A percentile compares a stretch with the other conserved stretches of the same genome.
Conservation (phyloP, 2,113 vertebrate species). For the Planiliza haematocheilus region DNA sequence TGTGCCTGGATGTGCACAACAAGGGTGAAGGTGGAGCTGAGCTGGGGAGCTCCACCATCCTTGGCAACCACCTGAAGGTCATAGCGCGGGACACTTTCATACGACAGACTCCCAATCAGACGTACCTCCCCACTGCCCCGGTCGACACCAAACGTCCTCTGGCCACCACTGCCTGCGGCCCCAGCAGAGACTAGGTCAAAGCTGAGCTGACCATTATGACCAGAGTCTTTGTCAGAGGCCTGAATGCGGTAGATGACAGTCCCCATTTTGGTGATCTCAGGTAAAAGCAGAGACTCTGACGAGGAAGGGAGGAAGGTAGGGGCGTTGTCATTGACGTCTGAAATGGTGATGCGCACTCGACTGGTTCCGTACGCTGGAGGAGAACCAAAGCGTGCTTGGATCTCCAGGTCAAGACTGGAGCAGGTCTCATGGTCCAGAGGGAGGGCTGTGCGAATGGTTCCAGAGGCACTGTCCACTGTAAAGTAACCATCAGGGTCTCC, state of each 20-base stretch:
- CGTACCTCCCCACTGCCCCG: slow-evolving; percentile 88
- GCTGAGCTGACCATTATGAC: slow-evolving; percentile 89
- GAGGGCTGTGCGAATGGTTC: slow-evolving; percentile 87
- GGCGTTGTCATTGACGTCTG: slow-evolving; percentile 92
- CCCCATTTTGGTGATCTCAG: slow-evolving; percentile 89
- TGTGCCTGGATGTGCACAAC: slow-evolving; percentile 91
- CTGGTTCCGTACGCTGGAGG: slow-evolving; percentile 91
- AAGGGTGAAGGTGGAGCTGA: slow-evolving; percentile 91
- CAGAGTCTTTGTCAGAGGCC: slow-evolving; percentile 89
- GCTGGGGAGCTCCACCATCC: slow-evolving; percentile 89
- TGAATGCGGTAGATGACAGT: slow-evolving; percentile 88
- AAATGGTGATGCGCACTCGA: slow-evolving; percentile 87
- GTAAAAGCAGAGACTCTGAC: slow-evolving; percentile 91
- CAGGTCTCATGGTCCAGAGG: slow-evolving; percentile 92
- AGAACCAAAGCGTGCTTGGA: slow-evolving; percentile 90
- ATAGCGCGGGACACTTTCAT: slow-evolving; percentile 84
- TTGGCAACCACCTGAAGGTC: slow-evolving; percentile 88
- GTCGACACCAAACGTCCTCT: slow-evolving; percentile 88
- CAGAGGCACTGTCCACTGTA: slow-evolving; percentile 86
- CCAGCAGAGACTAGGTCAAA: slow-evolving; percentile 87
- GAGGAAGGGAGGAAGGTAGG: slow-evolving; percentile 88
- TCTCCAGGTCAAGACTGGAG: slow-evolving; percentile 87
- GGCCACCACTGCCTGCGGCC: slow-evolving; percentile 77
- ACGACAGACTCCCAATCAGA: slow-evolving; percentile 83
- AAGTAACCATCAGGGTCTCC: slow-evolving; percentile 94